Evolutionary conservation across 1,140 invertebrate genomes (phyloP), one percentile per base, ranked within the genome.

Genomic region (Megalopta genalis): DNA sequence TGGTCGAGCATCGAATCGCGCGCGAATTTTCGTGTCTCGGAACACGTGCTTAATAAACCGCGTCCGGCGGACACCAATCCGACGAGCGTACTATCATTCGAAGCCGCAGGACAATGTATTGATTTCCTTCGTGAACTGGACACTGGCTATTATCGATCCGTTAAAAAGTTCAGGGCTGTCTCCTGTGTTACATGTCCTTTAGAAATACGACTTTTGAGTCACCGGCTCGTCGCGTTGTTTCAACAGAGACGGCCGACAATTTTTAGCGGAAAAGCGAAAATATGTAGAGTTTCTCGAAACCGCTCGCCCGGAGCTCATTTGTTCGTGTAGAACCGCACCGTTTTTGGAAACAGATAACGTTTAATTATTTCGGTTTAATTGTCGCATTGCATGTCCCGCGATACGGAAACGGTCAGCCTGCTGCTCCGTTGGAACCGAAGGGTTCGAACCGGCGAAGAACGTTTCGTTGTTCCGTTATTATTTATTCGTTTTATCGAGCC

Each of bases 111-210:
- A 90, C 88, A 76, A 90, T 80, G 88, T 89, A 90, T 90, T 90
- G 88, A 90, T 90, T 89, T 86, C 81, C 71, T 85, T 87, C 74
- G 77, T 77, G 77, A 84, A 90, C 87, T 86, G 88, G 86, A 91
- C 87, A 89, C 84, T 87, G 80, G 81, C 75, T 74, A 84, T 86
- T 91, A 92, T 92, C 89, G 90, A 92, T 91, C 89, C 74, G 83
- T 65, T 88, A 84, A 89, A 91, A 91, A 91, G 88, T 91, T 90
- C 91, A 90, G 88, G 90, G 89, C 86, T 90, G 86, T 86, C 86
- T 78, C 77, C 66, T 69, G 67, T 75, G 64, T 69, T 74, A 25
- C 59, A 67, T 79, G 63, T 79, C 71, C 71, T 79, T 79, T 74
- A 9, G 27, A 79, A 71, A 64, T 49, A 25, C 23, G 23, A 42